phyloP scores from a whole-genome alignment of 2,797 vertebrate genomes.

The Urosaurus nigricauda region DNA sequence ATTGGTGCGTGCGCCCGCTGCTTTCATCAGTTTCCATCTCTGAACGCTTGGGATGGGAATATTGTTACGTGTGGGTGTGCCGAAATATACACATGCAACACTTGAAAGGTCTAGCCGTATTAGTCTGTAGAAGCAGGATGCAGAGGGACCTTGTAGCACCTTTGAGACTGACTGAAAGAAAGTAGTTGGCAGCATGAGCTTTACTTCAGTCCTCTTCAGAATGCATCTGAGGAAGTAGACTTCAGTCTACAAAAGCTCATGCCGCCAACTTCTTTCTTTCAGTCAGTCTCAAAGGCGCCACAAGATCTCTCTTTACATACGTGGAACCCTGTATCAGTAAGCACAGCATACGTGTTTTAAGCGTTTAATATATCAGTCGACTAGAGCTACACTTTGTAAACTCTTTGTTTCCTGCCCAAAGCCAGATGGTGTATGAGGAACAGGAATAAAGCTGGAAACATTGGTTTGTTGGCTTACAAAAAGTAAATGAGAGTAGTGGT shows the following conservation, averaged over 20 bases:
- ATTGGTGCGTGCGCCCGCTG: neutral
- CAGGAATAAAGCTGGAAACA: slow-evolving; percentile 8
- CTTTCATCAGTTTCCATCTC: slow-evolving; percentile 9
- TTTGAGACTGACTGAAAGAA: no score
- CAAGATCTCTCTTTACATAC: no score
- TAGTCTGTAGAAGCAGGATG: no score
- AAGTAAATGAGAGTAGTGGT: neutral
- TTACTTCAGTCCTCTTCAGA: no score
- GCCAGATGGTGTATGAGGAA: neutral
- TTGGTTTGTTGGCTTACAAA: neutral
- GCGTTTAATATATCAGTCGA: neutral
- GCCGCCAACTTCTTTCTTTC: no score
- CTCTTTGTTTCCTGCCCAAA: neutral
- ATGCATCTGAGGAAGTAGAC: no score
- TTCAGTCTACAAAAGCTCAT: no score
- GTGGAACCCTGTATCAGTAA: neutral
- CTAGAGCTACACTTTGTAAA: neutral
- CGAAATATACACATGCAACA: neutral
- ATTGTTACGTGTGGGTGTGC: neutral
- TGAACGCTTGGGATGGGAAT: slow-evolving; percentile 11
- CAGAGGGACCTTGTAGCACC: no score
- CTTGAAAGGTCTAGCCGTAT: no score
- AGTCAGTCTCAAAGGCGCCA: no score
- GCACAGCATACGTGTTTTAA: neutral
- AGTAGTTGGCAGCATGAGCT: no score